A percentile compares a stretch with the other conserved stretches of the same genome.
phyloP scores from a whole-genome alignment of 2,888 invertebrate species.

The Acanthacorydalis orientalis region DNA sequence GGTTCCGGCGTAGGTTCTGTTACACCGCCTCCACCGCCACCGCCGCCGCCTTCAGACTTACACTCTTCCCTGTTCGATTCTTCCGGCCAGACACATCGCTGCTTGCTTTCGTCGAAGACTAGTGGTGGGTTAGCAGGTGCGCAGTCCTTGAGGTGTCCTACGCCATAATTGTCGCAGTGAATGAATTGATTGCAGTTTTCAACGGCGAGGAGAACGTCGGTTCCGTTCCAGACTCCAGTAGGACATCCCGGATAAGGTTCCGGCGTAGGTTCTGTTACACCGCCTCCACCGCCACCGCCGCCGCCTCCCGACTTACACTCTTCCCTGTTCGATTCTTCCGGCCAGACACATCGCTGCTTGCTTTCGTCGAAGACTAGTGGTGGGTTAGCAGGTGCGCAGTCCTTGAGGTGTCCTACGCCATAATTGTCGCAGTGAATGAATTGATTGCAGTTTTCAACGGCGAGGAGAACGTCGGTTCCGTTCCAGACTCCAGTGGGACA shows the following conservation, averaged over 20 bases:
- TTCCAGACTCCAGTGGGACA: not conserved
- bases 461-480: not conserved
- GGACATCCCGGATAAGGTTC: not conserved
- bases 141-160: not conserved
- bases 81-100: not conserved
- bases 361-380: not conserved
- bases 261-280: not conserved
- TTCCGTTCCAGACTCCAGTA: not conserved
- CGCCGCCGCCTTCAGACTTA: not conserved
- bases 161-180: not conserved
- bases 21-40: not conserved
- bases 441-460: not conserved
- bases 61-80: not conserved
- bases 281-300: too few relatives aligned
- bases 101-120: not conserved
- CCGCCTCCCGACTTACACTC: not conserved
- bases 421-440: not conserved
- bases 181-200: constrained; percentile 1
- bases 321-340: not conserved
- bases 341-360: not conserved
- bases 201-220: not conserved
- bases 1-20: not conserved
- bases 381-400: not conserved
- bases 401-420: not conserved
- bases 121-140: not conserved